A percentile compares a stretch with the other conserved stretches of the same genome.
phyloP scores from a whole-genome alignment of 1,140 invertebrate genomes.

The Brachionus paranguensis region DNA sequence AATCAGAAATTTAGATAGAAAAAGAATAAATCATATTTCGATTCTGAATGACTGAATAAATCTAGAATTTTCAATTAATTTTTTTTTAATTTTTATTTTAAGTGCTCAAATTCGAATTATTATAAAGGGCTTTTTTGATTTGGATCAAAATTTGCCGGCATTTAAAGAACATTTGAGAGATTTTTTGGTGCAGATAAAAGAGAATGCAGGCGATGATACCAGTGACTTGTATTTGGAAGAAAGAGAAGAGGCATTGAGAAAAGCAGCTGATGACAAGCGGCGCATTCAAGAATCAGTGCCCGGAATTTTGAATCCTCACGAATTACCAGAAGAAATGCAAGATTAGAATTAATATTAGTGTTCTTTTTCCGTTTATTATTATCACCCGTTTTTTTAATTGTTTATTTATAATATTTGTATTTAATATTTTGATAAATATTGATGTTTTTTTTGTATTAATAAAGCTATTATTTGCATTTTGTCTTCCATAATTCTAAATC shows the following conservation, averaged over 20 bases:
- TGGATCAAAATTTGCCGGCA: slow-evolving; percentile 86
- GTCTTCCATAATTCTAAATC: too few relatives aligned
- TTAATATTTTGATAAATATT: not conserved
- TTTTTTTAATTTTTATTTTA: slow-evolving; percentile 43
- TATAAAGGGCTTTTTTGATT: slow-evolving; percentile 93
- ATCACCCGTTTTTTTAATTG: not conserved
- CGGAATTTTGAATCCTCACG: slow-evolving; percentile 57
- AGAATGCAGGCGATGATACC: slow-evolving; percentile 94
- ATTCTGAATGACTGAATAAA: slow-evolving; percentile 62
- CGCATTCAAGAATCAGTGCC: slow-evolving; percentile 85
- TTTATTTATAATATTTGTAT: not conserved
- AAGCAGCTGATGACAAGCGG: slow-evolving; percentile 86
- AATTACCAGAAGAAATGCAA: slow-evolving; percentile 95
- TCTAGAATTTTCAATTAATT: slow-evolving; percentile 73
- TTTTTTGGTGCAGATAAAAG: slow-evolving; percentile 97
- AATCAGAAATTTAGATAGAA: too few relatives aligned
- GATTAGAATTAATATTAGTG: slow-evolving; percentile 57
- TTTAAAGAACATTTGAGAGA: slow-evolving; percentile 99
- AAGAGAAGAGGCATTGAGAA: slow-evolving; percentile 74
- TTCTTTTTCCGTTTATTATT: not conserved
- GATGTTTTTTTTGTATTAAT: not conserved
- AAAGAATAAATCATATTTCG: slow-evolving; percentile 56
- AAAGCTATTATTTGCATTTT: not conserved
- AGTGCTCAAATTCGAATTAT: slow-evolving; percentile 90
- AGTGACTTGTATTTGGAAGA: slow-evolving; percentile 94